These are phyloP conservation scores for Cardinalis cardinalis DNA, from an alignment of 2,113 vertebrate genomes.

Conservation along the genomic window DNA sequence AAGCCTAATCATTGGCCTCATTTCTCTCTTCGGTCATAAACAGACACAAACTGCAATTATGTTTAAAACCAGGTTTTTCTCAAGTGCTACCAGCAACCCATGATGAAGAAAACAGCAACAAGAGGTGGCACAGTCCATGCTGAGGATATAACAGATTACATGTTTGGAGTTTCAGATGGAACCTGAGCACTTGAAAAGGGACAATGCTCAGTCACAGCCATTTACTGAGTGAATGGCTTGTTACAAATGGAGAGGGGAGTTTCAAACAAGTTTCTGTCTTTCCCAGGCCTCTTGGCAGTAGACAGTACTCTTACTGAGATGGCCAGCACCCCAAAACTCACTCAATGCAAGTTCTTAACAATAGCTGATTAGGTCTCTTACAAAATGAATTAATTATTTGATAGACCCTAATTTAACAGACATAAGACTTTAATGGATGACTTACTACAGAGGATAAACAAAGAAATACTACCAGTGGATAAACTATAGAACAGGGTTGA, in stretches of 20 bases:
- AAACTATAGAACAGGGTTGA: background rate
- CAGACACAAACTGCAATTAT: background rate
- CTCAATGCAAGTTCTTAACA: background rate
- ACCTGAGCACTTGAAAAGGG: background rate
- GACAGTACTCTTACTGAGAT: background rate
- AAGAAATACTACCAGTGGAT: background rate
- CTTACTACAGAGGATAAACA: background rate
- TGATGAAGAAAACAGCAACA: background rate
- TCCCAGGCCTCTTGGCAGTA: background rate
- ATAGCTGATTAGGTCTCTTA: background rate
- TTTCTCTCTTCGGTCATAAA: background rate
- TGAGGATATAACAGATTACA: rapidly evolving
- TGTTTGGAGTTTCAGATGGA: background rate
- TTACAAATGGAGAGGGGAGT: background rate
- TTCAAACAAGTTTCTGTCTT: background rate
- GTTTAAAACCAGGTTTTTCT: background rate
- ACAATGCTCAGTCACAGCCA: background rate
- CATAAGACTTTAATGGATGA: background rate
- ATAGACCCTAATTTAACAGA: background rate
- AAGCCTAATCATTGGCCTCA: background rate
- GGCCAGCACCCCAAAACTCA: background rate
- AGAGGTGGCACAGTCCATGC: rapidly evolving
- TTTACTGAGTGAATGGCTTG: background rate
- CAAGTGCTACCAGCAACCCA: background rate
- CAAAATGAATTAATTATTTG: background rate